Base-by-base conservation (phyloP, 2,113 vertebrate species). In the Porphyrio hochstetteri region DNA sequence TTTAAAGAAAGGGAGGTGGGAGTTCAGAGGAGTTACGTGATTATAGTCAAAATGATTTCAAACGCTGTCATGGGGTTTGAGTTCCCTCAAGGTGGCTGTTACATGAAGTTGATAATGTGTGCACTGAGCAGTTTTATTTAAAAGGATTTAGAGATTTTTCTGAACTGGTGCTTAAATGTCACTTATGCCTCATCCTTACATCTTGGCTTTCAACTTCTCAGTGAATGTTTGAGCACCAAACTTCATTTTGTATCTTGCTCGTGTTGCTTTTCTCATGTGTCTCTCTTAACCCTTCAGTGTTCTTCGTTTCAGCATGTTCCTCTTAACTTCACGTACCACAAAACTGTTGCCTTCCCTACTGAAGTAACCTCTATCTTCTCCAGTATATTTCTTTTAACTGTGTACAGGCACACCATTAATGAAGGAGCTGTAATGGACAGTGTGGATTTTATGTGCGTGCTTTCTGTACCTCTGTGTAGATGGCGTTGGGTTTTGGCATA, bases 11-110 rank as follows among this genome's bases (percentile, higher is more conserved):
- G 50, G 56, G 60, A 84, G 65, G 81, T 92, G 61, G 87, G 87
- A 91, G 78, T 84, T 96, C 44, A 77, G 72, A 69, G 86, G 44
- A 67, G 68, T 82, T 93, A 25, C 0, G 2, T 91, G 90, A 67
- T 92, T 82, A 68, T 35, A 52, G 59, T 63, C 74, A 68, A 77
- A 89, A 74, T 81, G 65, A 86, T 46, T 94, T 92, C 81, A 48
- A 63, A 50, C 28, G 16, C 70, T 84, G 76, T 82, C 71, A 53
- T 21, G n/a, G 29, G 64, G 29, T 80, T 88, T 86, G 72, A 91
- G 83, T 95, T 92, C 77, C 53, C 48, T 88, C 88, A 70, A 90
- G 64, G 82, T 91, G 67, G 72, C 65, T 78, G 67, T 81, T 94
- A 48, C 4, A 4, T 71, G 42, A 81, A 86, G 33, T 25, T 40